phyloP scores from a whole-genome alignment of 2,888 invertebrate species.

The Autographa pulchrina region DNA sequence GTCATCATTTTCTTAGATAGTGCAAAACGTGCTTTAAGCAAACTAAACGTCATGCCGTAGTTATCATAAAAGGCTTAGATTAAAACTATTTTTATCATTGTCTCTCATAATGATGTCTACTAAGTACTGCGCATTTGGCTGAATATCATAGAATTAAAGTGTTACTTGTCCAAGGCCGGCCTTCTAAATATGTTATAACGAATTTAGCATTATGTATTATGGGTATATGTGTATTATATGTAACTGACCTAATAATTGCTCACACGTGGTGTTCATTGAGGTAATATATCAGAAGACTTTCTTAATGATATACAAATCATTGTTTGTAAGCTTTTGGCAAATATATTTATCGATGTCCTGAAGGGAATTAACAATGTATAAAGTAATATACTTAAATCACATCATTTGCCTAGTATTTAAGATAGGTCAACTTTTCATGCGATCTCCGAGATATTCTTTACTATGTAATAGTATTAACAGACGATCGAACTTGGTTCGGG shows the following conservation, averaged over 20 bases:
- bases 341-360: no score
- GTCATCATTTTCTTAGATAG: conserved; percentile 14
- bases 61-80: conserved; percentile 24
- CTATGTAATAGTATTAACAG: no score
- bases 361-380: no score
- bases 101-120: neutral
- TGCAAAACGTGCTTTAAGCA: conserved; percentile 18
- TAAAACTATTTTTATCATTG: neutral
- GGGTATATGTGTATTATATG: conserved; percentile 1
- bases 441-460: no score
- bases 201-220: neutral
- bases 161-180: neutral
- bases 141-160: conserved; percentile 16
- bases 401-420: no score
- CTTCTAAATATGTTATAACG: conserved; percentile 25
- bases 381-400: no score
- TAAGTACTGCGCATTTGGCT: conserved; percentile 57
- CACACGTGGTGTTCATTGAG: neutral
- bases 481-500: no score
- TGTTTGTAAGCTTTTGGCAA: no score
- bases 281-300: conserved; percentile 9
- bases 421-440: no score
- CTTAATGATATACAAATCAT: neutral
- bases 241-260: conserved; percentile 12
- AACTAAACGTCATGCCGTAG: conserved; percentile 11